Percentiles rank a stretch among this genome's conserved stretches.
These are phyloP conservation scores for Lepidostoma basale DNA, from an alignment of 1,140 invertebrate genomes.

Conservation along the genomic window DNA sequence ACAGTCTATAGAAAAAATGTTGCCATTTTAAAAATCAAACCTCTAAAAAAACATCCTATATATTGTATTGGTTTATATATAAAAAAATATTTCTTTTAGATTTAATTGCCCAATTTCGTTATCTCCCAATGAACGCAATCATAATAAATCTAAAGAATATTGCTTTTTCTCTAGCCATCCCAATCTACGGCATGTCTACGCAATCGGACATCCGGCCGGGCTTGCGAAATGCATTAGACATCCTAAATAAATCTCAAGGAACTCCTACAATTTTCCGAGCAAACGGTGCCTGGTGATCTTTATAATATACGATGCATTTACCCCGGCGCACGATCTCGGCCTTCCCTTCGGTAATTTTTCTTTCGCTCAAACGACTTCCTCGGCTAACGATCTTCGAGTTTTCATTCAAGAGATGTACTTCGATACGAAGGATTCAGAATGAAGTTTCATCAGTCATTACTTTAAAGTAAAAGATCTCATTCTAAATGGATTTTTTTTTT, in stretches of 20 bases:
- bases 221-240: constrained; percentile 29
- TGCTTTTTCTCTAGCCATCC: neutral
- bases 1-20: too few relatives aligned
- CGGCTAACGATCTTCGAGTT: constrained; percentile 6
- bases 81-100: too few relatives aligned
- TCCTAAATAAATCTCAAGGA: constrained; percentile 26
- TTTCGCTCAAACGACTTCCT: constrained; percentile 5
- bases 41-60: too few relatives aligned
- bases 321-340: neutral
- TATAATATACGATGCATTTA: too few relatives aligned
- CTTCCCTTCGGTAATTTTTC: constrained; percentile 5
- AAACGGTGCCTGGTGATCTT: too few relatives aligned
- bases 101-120: too few relatives aligned
- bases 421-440: neutral
- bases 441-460: neutral
- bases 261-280: too few relatives aligned
- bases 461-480: constrained; percentile 1
- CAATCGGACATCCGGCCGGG: constrained; percentile 22
- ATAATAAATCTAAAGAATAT: neutral
- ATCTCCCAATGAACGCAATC: too few relatives aligned
- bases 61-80: too few relatives aligned
- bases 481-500: too few relatives aligned
- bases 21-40: too few relatives aligned
- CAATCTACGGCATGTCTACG: neutral
- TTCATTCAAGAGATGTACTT: constrained; percentile 6